A percentile compares a stretch with the other conserved stretches of the same genome.
These are phyloP conservation scores for Acanthoscelides obtectus DNA, from an alignment of 2,888 invertebrate species.

Conservation along the genomic window DNA sequence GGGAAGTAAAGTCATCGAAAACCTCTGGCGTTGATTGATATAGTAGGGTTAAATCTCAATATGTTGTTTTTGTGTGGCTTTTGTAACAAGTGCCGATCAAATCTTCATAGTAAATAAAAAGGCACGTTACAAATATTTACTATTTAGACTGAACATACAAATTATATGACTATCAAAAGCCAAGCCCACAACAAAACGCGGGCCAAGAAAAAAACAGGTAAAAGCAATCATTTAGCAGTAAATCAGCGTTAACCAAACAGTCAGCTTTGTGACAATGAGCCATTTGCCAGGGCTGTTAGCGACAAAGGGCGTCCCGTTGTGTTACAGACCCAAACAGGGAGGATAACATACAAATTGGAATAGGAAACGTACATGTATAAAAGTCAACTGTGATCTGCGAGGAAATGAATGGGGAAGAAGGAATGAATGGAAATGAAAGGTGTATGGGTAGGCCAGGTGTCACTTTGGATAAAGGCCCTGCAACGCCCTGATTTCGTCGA, in stretches of 20 bases:
- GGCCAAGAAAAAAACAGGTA: not conserved
- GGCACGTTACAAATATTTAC: too few relatives aligned
- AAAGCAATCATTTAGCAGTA: conserved; percentile 24
- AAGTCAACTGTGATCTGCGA: conserved; percentile 4
- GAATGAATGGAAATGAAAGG: not conserved
- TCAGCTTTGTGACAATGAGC: conserved; percentile 9
- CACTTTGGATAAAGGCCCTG: not conserved
- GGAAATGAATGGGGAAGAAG: not conserved
- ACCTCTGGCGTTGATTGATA: too few relatives aligned
- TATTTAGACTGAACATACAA: not conserved
- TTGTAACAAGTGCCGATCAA: not conserved
- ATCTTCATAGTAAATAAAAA: too few relatives aligned
- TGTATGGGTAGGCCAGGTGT: conserved; percentile 1
- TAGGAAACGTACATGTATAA: conserved; percentile 27
- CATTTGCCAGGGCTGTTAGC: conserved; percentile 17
- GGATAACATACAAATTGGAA: conserved; percentile 34
- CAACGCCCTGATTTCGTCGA: not conserved
- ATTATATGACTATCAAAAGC: not conserved
- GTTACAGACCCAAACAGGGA: conserved; percentile 26
- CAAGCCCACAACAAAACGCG: not conserved
- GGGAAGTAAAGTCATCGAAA: too few relatives aligned
- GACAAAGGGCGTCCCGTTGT: conserved; percentile 16
- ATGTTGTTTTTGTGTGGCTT: too few relatives aligned
- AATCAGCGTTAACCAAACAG: conserved; percentile 21
- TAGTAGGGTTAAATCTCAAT: too few relatives aligned